Percentiles rank a stretch among this genome's conserved stretches.
phyloP scores from a whole-genome alignment of 35 echinoderm and acorn worm species.

The Ophiothrix spiculata region DNA sequence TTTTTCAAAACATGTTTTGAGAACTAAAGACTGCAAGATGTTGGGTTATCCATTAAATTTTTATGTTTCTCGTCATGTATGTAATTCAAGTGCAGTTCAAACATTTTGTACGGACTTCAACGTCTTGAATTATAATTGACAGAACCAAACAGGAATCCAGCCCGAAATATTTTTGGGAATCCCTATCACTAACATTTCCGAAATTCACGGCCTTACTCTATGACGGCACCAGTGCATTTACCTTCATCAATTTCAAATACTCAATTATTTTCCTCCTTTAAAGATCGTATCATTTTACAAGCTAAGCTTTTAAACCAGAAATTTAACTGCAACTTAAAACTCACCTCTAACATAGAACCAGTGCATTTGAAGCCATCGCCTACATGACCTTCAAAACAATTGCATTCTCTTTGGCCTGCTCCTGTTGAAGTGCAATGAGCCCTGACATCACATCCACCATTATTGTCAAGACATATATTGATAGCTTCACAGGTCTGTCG shows the following conservation, averaged over 20 bases:
- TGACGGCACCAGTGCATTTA: no score
- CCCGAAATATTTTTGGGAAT: neutral
- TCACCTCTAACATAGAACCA: slow-evolving; percentile 37
- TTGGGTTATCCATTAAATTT: no score
- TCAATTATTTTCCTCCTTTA: neutral
- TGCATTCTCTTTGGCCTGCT: slow-evolving; percentile 22
- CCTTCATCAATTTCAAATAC: neutral
- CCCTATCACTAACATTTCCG: no score
- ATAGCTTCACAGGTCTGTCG: slow-evolving; percentile 13
- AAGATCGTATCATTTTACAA: neutral
- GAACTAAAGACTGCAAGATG: no score
- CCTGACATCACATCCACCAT: slow-evolving; percentile 33
- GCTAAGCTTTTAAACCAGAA: no score
- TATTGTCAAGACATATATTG: slow-evolving; percentile 18
- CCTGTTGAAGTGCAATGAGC: slow-evolving; percentile 22
- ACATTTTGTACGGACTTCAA: neutral
- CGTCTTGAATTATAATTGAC: no score
- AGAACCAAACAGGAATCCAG: no score
- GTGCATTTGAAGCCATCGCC: slow-evolving; percentile 32
- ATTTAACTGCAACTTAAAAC: no score
- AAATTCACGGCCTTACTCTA: no score
- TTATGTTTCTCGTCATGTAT: no score
- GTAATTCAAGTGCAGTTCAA: no score
- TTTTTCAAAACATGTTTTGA: no score
- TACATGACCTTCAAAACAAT: slow-evolving; percentile 25